These are phyloP conservation scores for Cettia cetti DNA, from an alignment of 2,113 vertebrate species.

Conservation along the genomic window DNA sequence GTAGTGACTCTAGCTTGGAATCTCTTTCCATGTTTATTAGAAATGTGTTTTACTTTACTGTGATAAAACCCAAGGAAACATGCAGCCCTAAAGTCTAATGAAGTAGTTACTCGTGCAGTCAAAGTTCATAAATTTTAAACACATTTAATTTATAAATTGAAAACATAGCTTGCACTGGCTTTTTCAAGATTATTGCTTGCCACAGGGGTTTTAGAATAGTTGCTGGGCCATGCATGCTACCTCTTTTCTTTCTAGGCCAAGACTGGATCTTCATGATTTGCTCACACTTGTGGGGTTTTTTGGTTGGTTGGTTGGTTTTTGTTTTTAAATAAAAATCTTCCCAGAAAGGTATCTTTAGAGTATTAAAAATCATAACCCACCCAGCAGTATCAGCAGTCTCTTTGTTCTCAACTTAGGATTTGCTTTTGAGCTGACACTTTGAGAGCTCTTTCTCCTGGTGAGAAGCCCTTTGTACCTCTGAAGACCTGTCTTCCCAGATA, in stretches of 20 bases:
- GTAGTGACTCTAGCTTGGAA: constrained; percentile 51
- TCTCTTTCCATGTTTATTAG: constrained; percentile 56
- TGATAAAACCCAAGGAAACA: constrained; percentile 35
- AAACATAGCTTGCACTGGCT: constrained; percentile 23
- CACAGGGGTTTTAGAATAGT: constrained; percentile 19
- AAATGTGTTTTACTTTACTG: constrained; percentile 44
- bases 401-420: constrained; percentile 5
- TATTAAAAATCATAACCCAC: neutral
- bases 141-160: constrained; percentile 48
- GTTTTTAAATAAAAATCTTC: neutral
- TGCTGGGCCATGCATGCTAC: neutral
- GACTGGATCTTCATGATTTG: neutral
- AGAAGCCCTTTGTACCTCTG: neutral
- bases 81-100: constrained; percentile 33
- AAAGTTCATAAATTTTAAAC: constrained; percentile 61
- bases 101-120: constrained; percentile 44
- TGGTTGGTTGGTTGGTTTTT: neutral
- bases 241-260: neutral
- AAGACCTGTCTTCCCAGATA: neutral
- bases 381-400: neutral
- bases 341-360: neutral
- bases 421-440: neutral
- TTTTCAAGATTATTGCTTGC: constrained; percentile 50
- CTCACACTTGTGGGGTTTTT: neutral
- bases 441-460: neutral